Conservation (phyloP, 2,113 vertebrate genomes). For the Chrysemys picta region DNA sequence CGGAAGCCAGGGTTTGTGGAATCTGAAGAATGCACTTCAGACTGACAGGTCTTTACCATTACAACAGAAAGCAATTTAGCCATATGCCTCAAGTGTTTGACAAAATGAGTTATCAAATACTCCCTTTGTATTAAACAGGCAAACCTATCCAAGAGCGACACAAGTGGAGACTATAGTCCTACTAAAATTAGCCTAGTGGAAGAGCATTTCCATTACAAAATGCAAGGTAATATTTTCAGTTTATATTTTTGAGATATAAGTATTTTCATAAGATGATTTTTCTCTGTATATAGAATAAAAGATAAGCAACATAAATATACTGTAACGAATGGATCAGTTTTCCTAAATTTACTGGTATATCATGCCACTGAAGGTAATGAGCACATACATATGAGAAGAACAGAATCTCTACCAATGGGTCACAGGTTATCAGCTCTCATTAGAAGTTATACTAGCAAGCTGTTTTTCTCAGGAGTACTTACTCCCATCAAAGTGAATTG, state of each 20-base stretch:
- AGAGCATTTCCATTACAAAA: conserved; percentile 65
- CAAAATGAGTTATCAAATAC: background rate
- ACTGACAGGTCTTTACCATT: background rate
- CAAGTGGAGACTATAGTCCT: conserved; percentile 81
- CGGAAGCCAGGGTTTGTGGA: background rate
- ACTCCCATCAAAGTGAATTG: background rate
- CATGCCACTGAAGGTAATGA: background rate
- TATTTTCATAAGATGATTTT: background rate
- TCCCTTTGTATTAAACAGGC: conserved; percentile 77
- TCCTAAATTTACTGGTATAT: background rate
- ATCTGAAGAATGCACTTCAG: background rate
- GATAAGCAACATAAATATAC: background rate
- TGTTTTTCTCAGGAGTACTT: background rate
- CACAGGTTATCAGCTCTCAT: background rate
- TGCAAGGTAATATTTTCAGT: conserved; percentile 71
- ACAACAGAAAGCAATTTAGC: background rate
- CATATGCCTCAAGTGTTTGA: background rate
- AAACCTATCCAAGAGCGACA: conserved; percentile 77
- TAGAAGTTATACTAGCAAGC: background rate
- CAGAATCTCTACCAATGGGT: background rate
- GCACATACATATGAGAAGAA: background rate
- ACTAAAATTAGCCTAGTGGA: conserved; percentile 83
- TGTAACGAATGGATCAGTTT: background rate
- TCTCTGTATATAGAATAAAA: background rate
- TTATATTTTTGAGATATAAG: background rate